A percentile compares a stretch with the other conserved stretches of the same genome.
Evolutionary conservation across 2,888 invertebrate species (phyloP).

Genomic region (Plebejus melissa): DNA sequence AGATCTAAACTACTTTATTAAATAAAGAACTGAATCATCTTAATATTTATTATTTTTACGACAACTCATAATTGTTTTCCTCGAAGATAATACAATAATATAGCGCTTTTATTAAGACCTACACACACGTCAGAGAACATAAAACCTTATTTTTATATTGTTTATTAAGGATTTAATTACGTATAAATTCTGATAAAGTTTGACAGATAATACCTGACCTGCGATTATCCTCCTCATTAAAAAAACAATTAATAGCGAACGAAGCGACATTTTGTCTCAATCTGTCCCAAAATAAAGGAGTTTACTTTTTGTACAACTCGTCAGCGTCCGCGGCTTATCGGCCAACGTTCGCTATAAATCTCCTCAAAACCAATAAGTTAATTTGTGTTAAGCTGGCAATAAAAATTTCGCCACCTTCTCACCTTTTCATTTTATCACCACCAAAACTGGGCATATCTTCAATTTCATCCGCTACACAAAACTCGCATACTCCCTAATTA

Average conservation of each 20-base stretch:
- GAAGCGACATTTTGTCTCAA: slow-evolving; percentile 4
- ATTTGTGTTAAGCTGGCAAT: background rate
- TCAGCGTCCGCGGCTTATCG: slow-evolving; percentile 6
- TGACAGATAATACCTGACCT: slow-evolving; percentile 56
- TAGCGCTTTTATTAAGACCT: slow-evolving; percentile 28
- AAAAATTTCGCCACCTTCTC: background rate
- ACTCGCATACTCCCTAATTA: background rate
- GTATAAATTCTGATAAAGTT: slow-evolving; percentile 56
- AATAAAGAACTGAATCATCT: slow-evolving; percentile 10
- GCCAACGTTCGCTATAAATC: slow-evolving; percentile 5
- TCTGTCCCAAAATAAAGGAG: slow-evolving; percentile 19
- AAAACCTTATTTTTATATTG: slow-evolving; percentile 43
- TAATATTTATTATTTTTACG: slow-evolving; percentile 22
- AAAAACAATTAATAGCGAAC: slow-evolving; percentile 54
- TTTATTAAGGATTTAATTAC: slow-evolving; percentile 49
- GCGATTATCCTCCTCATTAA: slow-evolving; percentile 57
- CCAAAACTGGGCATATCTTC: background rate
- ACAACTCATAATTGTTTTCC: slow-evolving; percentile 10
- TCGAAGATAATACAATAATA: slow-evolving; percentile 19
- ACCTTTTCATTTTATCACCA: background rate
- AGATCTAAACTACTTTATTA: background rate
- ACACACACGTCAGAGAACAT: slow-evolving; percentile 40
- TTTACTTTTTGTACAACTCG: background rate
- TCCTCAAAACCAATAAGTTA: background rate
- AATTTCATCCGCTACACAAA: background rate